Evolutionary conservation across 2,888 invertebrate genomes (phyloP).

Genomic region (Amphipyra berbera): DNA sequence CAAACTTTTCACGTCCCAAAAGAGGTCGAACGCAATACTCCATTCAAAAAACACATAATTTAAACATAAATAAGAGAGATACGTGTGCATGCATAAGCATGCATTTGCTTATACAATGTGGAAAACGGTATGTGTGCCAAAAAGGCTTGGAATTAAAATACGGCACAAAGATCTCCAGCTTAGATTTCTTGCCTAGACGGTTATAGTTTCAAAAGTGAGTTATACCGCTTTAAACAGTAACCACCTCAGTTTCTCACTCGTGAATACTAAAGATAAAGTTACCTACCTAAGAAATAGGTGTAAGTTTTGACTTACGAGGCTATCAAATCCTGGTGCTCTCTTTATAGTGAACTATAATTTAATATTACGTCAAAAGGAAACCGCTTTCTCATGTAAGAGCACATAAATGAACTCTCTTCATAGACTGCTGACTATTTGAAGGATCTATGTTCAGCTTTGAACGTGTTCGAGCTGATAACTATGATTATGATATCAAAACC

Average conservation of each 20-base stretch:
- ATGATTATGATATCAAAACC: too few relatives aligned
- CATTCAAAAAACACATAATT: constrained; percentile 5
- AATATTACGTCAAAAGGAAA: too few relatives aligned
- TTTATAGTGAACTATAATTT: not conserved
- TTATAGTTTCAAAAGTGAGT: constrained; percentile 22
- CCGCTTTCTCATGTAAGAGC: too few relatives aligned
- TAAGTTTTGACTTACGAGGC: constrained; percentile 34
- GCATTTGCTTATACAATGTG: constrained; percentile 32
- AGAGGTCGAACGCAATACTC: not conserved
- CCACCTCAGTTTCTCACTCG: constrained; percentile 15
- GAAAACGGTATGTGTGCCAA: constrained; percentile 36
- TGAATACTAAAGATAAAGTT: constrained; percentile 27
- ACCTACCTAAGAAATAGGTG: constrained; percentile 28
- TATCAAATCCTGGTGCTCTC: not conserved
- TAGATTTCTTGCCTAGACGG: constrained; percentile 16
- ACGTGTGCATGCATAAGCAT: constrained; percentile 40
- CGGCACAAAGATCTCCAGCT: constrained; percentile 4
- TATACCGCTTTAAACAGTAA: constrained; percentile 13
- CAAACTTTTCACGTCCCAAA: not conserved
- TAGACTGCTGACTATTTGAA: too few relatives aligned
- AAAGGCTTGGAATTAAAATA: constrained; percentile 37
- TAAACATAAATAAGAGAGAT: constrained; percentile 16
- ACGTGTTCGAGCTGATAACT: too few relatives aligned
- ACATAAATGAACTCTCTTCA: too few relatives aligned
- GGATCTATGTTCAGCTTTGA: too few relatives aligned